Evolutionary conservation across 2,113 vertebrate genomes (phyloP).

Genomic region (Eurypyga helias): DNA sequence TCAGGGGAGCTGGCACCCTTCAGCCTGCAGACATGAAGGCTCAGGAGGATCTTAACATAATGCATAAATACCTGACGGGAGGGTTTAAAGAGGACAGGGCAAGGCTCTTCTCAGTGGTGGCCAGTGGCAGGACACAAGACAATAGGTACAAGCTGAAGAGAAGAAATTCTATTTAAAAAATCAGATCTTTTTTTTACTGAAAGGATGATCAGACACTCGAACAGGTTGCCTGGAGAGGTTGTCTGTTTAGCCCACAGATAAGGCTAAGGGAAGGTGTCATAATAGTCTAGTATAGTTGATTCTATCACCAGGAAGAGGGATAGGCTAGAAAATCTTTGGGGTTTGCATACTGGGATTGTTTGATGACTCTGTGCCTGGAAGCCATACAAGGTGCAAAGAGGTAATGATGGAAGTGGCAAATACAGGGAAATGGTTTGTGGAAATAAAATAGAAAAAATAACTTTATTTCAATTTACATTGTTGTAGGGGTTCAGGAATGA

Average conservation of each 20-base stretch:
- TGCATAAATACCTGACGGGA: neutral
- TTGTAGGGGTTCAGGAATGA: neutral
- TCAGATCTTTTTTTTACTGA: neutral
- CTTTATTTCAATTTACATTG: neutral
- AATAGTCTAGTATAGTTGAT: neutral
- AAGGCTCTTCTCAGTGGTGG: neutral
- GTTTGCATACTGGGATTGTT: neutral
- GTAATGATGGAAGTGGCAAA: neutral
- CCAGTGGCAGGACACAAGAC: neutral
- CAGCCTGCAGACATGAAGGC: neutral
- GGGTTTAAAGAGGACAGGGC: neutral
- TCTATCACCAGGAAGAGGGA: neutral
- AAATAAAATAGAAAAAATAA: neutral
- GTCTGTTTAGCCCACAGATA: neutral
- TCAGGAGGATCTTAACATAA: neutral
- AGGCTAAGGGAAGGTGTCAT: neutral
- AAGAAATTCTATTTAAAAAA: neutral
- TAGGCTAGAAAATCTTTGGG: neutral
- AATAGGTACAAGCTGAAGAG: neutral
- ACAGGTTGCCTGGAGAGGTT: accelerated
- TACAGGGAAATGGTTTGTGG: neutral
- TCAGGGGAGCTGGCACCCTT: neutral
- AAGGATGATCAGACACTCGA: neutral
- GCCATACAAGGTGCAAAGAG: neutral
- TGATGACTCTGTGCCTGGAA: neutral